These are phyloP conservation scores for Brachynemurus nebulosus DNA, from an alignment of 2,888 invertebrate genomes.

Conservation along the genomic window DNA sequence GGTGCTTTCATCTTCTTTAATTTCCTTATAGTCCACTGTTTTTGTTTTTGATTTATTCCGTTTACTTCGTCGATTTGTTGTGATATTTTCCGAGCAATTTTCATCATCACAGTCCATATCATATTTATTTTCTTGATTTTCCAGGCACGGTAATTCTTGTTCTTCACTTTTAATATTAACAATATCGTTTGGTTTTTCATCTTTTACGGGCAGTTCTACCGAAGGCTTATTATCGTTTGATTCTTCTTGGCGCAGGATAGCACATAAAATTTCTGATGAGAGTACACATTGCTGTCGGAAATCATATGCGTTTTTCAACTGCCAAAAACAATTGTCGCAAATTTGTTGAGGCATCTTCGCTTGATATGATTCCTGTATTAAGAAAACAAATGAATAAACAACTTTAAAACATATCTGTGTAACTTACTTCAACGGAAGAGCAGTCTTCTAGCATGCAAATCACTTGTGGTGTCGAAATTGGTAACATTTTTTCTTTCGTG, in stretches of 20 bases:
- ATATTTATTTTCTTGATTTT: no score
- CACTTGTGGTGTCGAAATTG: background rate
- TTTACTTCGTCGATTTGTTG: background rate
- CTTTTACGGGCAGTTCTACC: background rate
- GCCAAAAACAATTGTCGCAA: background rate
- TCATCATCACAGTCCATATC: no score
- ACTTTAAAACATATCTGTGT: background rate
- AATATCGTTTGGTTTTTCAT: background rate
- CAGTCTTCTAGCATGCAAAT: background rate
- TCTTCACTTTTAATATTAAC: background rate
- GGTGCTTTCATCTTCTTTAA: background rate
- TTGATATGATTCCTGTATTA: slow-evolving; percentile 1
- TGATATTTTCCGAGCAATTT: background rate
- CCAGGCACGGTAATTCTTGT: no score
- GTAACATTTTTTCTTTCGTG: background rate
- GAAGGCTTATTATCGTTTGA: background rate
- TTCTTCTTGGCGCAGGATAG: background rate
- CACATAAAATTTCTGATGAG: background rate
- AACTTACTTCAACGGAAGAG: background rate
- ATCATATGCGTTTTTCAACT: background rate
- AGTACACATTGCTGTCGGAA: background rate
- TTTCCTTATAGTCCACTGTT: background rate
- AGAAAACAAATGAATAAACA: background rate
- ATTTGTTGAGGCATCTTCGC: background rate
- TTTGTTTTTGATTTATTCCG: background rate